phyloP scores from a whole-genome alignment of 2,113 vertebrate genomes.

The Brachypteracias leptosomus region DNA sequence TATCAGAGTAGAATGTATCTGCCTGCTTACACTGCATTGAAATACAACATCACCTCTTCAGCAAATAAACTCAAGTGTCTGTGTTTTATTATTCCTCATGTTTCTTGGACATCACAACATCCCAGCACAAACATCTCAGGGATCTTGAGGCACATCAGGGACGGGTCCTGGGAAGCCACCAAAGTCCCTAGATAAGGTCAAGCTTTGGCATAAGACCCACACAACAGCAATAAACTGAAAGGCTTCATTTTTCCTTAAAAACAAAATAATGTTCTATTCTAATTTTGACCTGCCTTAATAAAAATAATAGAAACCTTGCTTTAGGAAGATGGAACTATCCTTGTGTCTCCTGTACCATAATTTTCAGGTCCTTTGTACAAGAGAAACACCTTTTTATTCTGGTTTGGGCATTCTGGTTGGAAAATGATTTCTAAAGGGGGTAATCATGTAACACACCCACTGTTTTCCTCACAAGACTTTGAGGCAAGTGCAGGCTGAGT shows the following conservation, averaged over 20 bases:
- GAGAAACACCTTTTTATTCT: background rate
- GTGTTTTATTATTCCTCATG: fast-evolving
- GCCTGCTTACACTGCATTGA: background rate
- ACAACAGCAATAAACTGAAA: background rate
- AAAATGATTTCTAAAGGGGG: background rate
- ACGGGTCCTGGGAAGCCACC: background rate
- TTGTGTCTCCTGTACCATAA: fast-evolving
- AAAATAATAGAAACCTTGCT: background rate
- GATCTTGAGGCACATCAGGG: fast-evolving
- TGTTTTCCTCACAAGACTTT: background rate
- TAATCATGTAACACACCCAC: background rate
- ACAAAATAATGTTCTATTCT: background rate
- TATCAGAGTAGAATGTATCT: background rate
- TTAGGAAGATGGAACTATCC: background rate
- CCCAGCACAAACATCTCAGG: background rate
- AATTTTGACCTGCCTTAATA: background rate
- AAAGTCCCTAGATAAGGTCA: background rate
- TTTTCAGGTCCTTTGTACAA: background rate
- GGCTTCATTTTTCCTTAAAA: background rate
- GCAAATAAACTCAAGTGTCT: background rate
- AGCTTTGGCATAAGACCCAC: background rate
- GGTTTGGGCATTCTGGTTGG: background rate
- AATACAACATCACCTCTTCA: fast-evolving
- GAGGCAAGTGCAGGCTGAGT: background rate
- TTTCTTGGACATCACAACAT: background rate